phyloP scores from a whole-genome alignment of 2,888 invertebrate species.

The Helicoverpa assulta region DNA sequence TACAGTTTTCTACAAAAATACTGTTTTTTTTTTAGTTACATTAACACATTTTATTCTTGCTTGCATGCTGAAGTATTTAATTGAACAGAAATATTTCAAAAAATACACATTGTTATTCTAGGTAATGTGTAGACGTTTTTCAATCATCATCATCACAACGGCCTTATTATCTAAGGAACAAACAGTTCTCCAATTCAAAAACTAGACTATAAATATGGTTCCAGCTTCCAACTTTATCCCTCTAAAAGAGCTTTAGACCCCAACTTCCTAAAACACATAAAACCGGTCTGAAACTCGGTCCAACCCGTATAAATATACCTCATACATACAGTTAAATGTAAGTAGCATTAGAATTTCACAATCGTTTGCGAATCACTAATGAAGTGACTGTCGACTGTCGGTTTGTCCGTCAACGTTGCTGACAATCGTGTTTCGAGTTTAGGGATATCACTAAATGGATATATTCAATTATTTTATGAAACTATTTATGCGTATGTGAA shows the following conservation, averaged over 20 bases:
- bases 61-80: no score
- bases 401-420: conserved; percentile 21
- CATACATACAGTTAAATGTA: conserved; percentile 17
- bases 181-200: neutral
- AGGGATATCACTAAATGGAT: neutral
- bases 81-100: no score
- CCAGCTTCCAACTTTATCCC: neutral
- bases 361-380: conserved; percentile 28
- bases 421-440: conserved; percentile 10
- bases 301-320: conserved; percentile 4
- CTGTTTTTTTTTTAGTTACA: no score
- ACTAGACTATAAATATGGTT: neutral
- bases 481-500: no score
- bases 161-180: no score
- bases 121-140: no score
- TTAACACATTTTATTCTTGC: no score
- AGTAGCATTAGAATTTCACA: conserved; percentile 26
- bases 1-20: no score
- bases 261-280: neutral
- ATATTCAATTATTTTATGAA: neutral
- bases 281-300: neutral
- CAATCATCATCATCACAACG: no score
- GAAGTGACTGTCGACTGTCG: conserved; percentile 25
- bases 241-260: conserved; percentile 4
- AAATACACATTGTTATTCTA: no score